Evolutionary conservation across 2,888 invertebrate genomes (phyloP), one percentile per base, ranked within the genome.

Genomic region (Agonopterix subpropinquella): DNA sequence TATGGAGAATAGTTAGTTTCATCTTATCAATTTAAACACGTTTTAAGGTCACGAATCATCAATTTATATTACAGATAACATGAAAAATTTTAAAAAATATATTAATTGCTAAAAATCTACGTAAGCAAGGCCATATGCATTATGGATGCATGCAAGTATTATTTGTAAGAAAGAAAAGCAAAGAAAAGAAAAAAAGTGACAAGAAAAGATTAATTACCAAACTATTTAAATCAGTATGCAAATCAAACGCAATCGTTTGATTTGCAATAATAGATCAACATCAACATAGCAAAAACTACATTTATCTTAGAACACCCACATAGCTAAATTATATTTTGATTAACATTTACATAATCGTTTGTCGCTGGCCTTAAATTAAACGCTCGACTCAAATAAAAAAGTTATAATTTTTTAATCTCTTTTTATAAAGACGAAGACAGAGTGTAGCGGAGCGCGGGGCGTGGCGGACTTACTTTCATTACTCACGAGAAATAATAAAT

Each of bases 401-500:
- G 35, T 51, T 70, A 63, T 56, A 52, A 48, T 54, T 62, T 75
- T 76, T 77, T 76, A 78, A 76, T 80, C 75, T 72, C 69, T 80
- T 80, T 80, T 78, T 75, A 65, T 70, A 62, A 65, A 80, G 87
- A 86, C 86, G 85, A 86, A 86, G 87, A 87, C 79, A 65, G 80
- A 86, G 80, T 80, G 77, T 69, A 66, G 75, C 62, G 71, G 73
- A 75, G 76, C 70, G 77, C 77, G 76, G 84, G 86, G 88, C 87
- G 87, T 83, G 85, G 77, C 78, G 57, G 77, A 67, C 75, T 77
- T 79, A 86, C 79, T 86, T 86, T 84, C 88, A 88, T 88, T 87
- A 88, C 87, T 87, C 87, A 86, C 68, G 65, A 69, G 70, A 72
- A 69, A 76, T 88, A 84, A 88, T 86, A 88, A 88, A 88, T 88